phyloP scores from a whole-genome alignment of 2,797 vertebrate species.

The Propithecus perrieri region DNA sequence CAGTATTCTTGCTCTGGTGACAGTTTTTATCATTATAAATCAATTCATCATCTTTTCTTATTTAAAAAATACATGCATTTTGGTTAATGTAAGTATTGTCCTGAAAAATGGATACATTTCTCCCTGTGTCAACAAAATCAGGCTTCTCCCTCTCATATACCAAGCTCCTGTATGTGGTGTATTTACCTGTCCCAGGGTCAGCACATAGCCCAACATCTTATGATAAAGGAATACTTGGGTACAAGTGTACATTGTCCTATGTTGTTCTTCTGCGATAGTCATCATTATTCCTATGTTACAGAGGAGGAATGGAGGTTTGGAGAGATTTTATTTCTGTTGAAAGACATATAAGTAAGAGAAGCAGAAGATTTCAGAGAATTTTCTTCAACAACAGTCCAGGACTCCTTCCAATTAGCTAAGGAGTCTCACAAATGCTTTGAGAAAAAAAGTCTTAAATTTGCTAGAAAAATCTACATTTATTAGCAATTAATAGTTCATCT shows the following conservation, averaged over 20 bases:
- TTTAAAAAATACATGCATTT: not conserved
- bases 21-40: not conserved
- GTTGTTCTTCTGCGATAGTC: not conserved
- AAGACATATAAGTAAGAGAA: not conserved
- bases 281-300: not conserved
- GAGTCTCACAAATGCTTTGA: not conserved
- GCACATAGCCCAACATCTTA: not conserved
- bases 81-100: not conserved
- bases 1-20: not conserved
- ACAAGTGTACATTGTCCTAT: not conserved
- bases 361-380: not conserved
- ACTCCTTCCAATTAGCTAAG: not conserved
- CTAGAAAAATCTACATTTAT: not conserved
- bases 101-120: not conserved
- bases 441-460: not conserved
- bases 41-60: not conserved
- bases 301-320: not conserved
- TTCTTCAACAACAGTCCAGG: not conserved
- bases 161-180: not conserved
- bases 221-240: not conserved
- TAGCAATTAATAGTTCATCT: not conserved
- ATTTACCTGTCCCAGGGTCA: not conserved
- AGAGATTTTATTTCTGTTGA: not conserved
- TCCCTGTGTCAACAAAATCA: not conserved
- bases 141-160: not conserved